Evolutionary conservation across 2,113 vertebrate species (phyloP).

Genomic region (Oncorhynchus nerka): DNA sequence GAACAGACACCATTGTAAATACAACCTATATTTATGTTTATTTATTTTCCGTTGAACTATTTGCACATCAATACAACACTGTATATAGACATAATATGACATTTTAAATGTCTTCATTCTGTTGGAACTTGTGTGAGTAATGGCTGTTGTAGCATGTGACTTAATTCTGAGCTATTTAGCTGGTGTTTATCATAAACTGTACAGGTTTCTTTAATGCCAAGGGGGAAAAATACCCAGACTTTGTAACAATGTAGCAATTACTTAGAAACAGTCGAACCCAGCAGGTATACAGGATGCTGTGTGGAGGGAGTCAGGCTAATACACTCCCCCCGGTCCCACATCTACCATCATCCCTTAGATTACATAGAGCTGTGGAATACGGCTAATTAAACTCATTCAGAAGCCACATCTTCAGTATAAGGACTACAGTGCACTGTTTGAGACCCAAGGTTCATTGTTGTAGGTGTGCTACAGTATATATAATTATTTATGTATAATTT

Average conservation of each 20-base stretch:
- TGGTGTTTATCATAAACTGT: not conserved
- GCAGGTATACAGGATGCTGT: constrained; percentile 21
- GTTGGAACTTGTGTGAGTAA: too few relatives aligned
- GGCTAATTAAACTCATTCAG: too few relatives aligned
- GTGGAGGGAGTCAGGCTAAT: not conserved
- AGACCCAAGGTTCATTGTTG: not conserved
- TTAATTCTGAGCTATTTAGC: too few relatives aligned
- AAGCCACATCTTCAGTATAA: not conserved
- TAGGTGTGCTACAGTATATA: not conserved
- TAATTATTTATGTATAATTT: too few relatives aligned
- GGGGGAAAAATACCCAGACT: not conserved
- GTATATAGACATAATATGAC: too few relatives aligned
- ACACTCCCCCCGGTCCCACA: constrained; percentile 11
- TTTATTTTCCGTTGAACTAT: too few relatives aligned
- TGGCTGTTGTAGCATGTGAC: too few relatives aligned
- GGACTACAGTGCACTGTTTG: not conserved
- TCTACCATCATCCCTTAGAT: not conserved
- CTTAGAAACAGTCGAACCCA: constrained; percentile 6
- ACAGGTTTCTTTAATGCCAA: not conserved
- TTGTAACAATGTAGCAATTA: constrained; percentile 10
- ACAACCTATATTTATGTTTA: too few relatives aligned
- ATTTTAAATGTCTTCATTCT: too few relatives aligned
- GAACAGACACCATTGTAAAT: too few relatives aligned
- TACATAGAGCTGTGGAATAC: not conserved
- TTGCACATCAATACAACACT: too few relatives aligned